These are phyloP conservation scores for Vimba vimba DNA, from an alignment of 2,113 vertebrate genomes.

Conservation along the genomic window DNA sequence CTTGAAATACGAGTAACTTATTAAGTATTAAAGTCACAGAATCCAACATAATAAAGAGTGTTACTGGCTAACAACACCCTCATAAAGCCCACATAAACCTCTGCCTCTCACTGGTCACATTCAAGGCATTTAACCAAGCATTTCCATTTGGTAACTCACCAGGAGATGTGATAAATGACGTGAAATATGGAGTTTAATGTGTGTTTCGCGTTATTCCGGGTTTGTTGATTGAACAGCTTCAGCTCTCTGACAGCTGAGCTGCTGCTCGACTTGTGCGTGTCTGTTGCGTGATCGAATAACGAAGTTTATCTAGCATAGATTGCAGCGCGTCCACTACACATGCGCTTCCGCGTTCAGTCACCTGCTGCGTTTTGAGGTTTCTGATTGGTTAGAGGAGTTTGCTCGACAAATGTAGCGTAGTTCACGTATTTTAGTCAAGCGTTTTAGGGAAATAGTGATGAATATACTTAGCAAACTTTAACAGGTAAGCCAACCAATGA, in stretches of 20 bases:
- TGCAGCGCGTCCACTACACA: not conserved
- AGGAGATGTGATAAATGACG: not conserved
- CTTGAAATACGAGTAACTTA: not conserved
- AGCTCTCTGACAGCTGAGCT: conserved; percentile 30
- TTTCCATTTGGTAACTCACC: not conserved
- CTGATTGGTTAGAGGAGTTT: not conserved
- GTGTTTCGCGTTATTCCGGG: not conserved
- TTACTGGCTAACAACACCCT: not conserved
- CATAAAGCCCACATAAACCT: not conserved
- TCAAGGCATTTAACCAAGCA: not conserved
- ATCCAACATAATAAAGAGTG: not conserved
- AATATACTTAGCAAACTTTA: not conserved
- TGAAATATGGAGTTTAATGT: not conserved
- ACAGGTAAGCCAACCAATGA: not conserved
- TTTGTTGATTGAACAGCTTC: conserved; percentile 6
- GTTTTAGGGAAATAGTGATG: too few relatives aligned
- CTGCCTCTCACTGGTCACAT: not conserved
- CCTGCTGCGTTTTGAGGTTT: not conserved
- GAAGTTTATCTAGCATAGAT: not conserved
- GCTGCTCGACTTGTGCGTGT: not conserved
- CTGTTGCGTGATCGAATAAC: not conserved
- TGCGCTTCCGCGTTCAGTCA: conserved; percentile 23
- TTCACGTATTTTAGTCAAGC: not conserved
- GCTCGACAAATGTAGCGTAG: not conserved
- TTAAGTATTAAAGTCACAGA: not conserved